Base-by-base conservation (phyloP, 2,888 invertebrate species). In the Apodemia mormo region DNA sequence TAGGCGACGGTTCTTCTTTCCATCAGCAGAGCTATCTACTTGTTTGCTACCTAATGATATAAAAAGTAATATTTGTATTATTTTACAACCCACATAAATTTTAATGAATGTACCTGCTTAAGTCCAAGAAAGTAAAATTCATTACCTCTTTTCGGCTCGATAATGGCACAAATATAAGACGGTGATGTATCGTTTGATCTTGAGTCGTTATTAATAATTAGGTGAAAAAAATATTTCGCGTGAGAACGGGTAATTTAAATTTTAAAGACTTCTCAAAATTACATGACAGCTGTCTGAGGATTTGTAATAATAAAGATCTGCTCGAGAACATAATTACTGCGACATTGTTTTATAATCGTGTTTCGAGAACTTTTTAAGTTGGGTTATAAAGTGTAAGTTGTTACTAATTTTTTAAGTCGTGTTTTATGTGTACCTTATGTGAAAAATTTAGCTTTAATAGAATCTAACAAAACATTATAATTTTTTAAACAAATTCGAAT, bases 111-210 rank as follows among this genome's bases (percentile, higher is more conserved):
- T 12, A 45, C 12, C 10, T 12, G 45, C 10, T 12, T 45, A 45
- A 12, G 2, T 45, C 2, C 12, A 45, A 58, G 29, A 58, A 29
- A 58, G 9, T 22, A 22, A 54, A 54, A 54, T 58, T 30, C 29
- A 30, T 22, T 29, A 29, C 30, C 33, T 30, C 29, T 58, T 30
- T 58, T 58, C 30, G 22, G 29, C 12, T 10, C 61, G 1, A 14
- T 61, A 61, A 61, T 61, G 61, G 14, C 12, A 33, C 33, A 33
- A 30, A 58, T 5, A 61, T 61, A 30, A 61, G 61, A 61, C 61
- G 61, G 61, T 61, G 61, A 61, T 61, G 61, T 61, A 61, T 61
- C 61, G 61, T 61, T 61, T 61, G 61, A 61, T 61, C 61, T 61
- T 61, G 61, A 61, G 61, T 33, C 33, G 61, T 61, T 61, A 61